These are phyloP conservation scores for Erethizon dorsatum DNA, from an alignment of 2,797 vertebrate genomes.

Conservation along the genomic window DNA sequence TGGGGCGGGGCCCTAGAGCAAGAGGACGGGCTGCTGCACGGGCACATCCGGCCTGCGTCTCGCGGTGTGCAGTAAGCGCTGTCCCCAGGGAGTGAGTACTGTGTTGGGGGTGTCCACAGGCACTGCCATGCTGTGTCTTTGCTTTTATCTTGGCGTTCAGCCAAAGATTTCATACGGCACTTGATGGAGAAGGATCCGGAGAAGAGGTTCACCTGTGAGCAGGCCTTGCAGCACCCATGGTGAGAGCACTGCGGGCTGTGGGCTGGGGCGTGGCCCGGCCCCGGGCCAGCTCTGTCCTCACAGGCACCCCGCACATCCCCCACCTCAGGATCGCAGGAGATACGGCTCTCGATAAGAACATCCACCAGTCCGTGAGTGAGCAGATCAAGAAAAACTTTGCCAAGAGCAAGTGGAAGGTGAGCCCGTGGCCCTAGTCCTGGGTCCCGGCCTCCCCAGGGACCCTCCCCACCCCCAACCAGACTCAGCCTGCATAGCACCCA, in stretches of 20 bases:
- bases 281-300: constrained; percentile 4
- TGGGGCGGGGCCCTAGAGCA: neutral
- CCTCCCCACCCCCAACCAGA: neutral
- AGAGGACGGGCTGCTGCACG: neutral
- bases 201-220: constrained; percentile 96
- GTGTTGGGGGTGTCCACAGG: neutral
- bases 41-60: neutral
- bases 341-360: constrained; percentile 98
- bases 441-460: neutral
- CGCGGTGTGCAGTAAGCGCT: neutral
- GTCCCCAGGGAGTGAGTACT: neutral
- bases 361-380: constrained; percentile 98
- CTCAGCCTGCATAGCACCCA: neutral
- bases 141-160: constrained; percentile 87
- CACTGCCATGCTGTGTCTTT: constrained; percentile 21
- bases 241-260: constrained; percentile 80
- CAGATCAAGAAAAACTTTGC: constrained; percentile 99
- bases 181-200: constrained; percentile 97
- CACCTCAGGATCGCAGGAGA: constrained; percentile 96
- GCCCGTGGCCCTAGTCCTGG: neutral
- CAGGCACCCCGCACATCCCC: accelerated
- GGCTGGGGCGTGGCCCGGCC: neutral
- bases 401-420: constrained; percentile 99
- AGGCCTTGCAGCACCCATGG: constrained; percentile 98
- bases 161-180: constrained; percentile 98